A percentile compares a stretch with the other conserved stretches of the same genome.
Evolutionary conservation across 2,113 vertebrate species (phyloP).

Genomic region (Diadophis punctatus): DNA sequence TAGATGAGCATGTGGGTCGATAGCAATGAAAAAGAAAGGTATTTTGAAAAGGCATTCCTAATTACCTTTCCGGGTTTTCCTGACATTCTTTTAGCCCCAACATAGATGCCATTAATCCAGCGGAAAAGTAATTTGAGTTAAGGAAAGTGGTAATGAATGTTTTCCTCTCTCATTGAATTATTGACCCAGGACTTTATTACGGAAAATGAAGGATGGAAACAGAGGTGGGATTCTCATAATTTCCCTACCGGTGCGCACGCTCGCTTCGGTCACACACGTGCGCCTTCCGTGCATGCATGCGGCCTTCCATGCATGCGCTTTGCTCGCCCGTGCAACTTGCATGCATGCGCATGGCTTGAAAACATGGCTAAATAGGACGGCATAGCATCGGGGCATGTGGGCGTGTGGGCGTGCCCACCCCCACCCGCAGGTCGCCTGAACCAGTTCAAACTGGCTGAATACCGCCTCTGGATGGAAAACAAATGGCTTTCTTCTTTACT

Average conservation of each 20-base stretch:
- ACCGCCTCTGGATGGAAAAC: background rate
- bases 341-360: too few species aligned
- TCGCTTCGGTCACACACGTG: too few species aligned
- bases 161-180: background rate
- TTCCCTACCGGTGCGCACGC: too few species aligned
- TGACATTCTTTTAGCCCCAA: constrained; percentile 7
- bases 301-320: too few species aligned
- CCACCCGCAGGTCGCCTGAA: too few species aligned
- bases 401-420: too few species aligned
- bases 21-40: background rate
- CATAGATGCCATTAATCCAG: constrained; percentile 29
- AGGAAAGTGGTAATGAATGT: constrained; percentile 17
- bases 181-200: constrained; percentile 14
- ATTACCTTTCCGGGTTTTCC: constrained; percentile 13
- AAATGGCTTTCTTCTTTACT: background rate
- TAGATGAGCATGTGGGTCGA: background rate
- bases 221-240: too few species aligned
- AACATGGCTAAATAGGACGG: too few species aligned
- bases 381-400: too few species aligned
- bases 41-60: constrained; percentile 4
- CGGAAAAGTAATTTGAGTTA: constrained; percentile 20
- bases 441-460: too few species aligned
- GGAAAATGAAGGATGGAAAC: background rate
- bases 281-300: too few species aligned
- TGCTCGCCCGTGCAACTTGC: too few species aligned